Evolutionary conservation across 2,113 vertebrate genomes (phyloP).

Genomic region (Himantopus leucocephalus): DNA sequence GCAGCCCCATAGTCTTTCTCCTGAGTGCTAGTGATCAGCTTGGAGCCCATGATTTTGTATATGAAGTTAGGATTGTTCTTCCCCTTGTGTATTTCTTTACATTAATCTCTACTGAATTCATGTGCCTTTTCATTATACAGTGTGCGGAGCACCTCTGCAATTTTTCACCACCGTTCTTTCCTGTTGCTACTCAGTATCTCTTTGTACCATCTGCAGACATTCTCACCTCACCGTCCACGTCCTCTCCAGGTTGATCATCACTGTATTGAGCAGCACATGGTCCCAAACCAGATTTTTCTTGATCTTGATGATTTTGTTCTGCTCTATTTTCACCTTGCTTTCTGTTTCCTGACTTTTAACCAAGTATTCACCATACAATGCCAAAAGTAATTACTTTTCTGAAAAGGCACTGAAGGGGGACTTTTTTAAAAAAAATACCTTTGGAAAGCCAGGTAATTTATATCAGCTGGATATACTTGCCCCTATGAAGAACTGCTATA

Average conservation of each 20-base stretch:
- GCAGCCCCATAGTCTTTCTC: not conserved
- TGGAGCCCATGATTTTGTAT: not conserved
- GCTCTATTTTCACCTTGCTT: not conserved
- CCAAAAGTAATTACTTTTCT: not conserved
- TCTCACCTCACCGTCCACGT: not conserved
- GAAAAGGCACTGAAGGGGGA: not conserved
- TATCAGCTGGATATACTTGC: not conserved
- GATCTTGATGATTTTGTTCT: not conserved
- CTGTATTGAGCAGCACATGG: not conserved
- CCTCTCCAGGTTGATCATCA: not conserved
- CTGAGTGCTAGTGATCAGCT: not conserved
- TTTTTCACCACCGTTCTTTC: not conserved
- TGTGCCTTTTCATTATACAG: not conserved
- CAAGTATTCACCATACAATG: not conserved
- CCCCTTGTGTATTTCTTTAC: not conserved
- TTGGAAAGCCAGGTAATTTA: not conserved
- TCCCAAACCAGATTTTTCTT: not conserved
- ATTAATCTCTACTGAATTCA: not conserved
- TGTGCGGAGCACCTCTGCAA: not conserved
- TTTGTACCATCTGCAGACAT: rapidly evolving
- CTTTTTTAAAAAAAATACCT: not conserved
- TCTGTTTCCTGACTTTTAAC: not conserved
- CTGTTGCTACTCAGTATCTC: not conserved
- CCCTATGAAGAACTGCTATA: not conserved
- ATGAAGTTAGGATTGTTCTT: not conserved